Percentiles rank a stretch among this genome's conserved stretches.
Evolutionary conservation across 1,140 invertebrate genomes (phyloP).

Genomic region (Tetramorium alpestre): DNA sequence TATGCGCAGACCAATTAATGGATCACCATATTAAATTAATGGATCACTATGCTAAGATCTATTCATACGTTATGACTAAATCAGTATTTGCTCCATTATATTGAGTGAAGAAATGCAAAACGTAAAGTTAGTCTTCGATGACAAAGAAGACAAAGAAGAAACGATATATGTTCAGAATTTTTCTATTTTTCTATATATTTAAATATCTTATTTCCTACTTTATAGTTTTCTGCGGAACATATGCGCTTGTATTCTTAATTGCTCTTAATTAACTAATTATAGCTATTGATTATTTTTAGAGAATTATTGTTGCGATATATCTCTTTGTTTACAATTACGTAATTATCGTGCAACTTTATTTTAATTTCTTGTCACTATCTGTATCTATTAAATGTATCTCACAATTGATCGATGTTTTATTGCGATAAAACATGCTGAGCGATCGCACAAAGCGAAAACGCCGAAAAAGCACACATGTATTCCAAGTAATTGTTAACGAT

Average conservation of each 20-base stretch:
- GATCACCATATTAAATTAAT: background rate
- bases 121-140: background rate
- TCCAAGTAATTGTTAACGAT: slow-evolving; percentile 64
- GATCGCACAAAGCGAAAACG: background rate
- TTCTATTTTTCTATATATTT: background rate
- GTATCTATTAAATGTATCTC: background rate
- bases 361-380: background rate
- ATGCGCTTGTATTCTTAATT: background rate
- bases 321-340: background rate
- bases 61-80: background rate
- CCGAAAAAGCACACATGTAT: slow-evolving; percentile 49
- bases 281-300: background rate
- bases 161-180: background rate
- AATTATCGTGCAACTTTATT: background rate
- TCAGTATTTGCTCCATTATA: background rate
- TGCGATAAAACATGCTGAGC: background rate
- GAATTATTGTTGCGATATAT: background rate
- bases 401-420: slow-evolving; percentile 1
- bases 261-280: background rate
- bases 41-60: background rate
- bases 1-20: no score
- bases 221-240: background rate
- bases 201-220: background rate
- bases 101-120: background rate
- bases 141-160: background rate